A percentile compares a stretch with the other conserved stretches of the same genome.
Conservation (phyloP, 2,113 vertebrate genomes). For the Paedocypris sp. region DNA sequence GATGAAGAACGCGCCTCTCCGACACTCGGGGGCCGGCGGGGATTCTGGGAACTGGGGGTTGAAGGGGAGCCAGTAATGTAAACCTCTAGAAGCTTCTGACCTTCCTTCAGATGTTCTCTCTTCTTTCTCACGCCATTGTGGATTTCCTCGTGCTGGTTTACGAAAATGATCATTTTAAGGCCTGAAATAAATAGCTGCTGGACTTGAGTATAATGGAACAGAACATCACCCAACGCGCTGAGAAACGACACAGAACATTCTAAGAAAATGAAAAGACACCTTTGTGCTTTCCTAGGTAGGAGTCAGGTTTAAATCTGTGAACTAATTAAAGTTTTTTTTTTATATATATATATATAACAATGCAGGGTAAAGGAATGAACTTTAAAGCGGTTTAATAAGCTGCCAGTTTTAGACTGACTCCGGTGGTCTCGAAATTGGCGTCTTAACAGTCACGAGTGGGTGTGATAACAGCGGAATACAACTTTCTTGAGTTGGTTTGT, state of each 20-base stretch:
- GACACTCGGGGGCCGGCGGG: slow-evolving; percentile 33
- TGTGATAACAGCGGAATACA: neutral
- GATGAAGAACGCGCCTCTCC: slow-evolving; percentile 39
- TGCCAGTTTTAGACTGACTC: neutral
- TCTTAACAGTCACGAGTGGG: neutral
- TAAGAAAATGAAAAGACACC: neutral
- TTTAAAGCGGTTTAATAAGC: slow-evolving; percentile 14
- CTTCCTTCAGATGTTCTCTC: neutral
- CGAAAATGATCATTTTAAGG: too few relatives aligned
- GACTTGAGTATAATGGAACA: neutral
- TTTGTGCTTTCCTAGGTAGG: slow-evolving; percentile 8
- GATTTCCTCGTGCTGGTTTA: too few relatives aligned
- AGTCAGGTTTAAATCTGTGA: slow-evolving; percentile 5
- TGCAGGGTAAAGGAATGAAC: neutral
- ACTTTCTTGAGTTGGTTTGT: neutral
- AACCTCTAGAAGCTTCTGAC: neutral
- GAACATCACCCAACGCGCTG: neutral
- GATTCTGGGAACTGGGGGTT: slow-evolving; percentile 30
- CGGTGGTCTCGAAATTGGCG: neutral
- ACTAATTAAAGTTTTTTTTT: slow-evolving; percentile 18
- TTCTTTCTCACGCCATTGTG: neutral
- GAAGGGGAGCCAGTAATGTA: slow-evolving; percentile 41
- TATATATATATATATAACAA: too few relatives aligned
- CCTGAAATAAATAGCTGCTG: neutral
- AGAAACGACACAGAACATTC: neutral